A percentile compares a stretch with the other conserved stretches of the same genome.
phyloP scores from a whole-genome alignment of 2,888 invertebrate genomes.

The Eristalis intricaria region DNA sequence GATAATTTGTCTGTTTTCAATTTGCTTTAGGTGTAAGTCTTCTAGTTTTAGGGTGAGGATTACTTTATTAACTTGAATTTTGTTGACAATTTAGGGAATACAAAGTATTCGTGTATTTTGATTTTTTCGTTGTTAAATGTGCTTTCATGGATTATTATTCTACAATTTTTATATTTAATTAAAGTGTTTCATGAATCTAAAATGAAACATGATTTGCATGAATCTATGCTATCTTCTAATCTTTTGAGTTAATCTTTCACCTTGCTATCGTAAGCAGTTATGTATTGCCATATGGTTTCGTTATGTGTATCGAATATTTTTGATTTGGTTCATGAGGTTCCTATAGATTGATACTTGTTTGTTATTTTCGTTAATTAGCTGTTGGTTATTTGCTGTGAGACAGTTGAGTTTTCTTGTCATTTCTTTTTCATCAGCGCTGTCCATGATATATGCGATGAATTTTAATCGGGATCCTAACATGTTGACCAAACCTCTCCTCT shows the following conservation, averaged over 20 bases:
- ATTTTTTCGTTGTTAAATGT: background rate
- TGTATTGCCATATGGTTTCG: background rate
- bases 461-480: background rate
- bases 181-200: too few species aligned
- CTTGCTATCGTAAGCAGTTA: background rate
- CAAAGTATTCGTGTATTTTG: background rate
- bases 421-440: background rate
- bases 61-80: background rate
- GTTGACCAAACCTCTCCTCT: background rate
- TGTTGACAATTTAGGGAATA: background rate
- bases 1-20: too few species aligned
- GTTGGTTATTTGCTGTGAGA: too few species aligned
- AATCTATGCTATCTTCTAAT: background rate
- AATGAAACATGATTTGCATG: background rate
- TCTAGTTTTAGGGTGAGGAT: constrained; percentile 73
- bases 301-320: constrained; percentile 9
- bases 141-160: background rate
- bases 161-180: background rate
- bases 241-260: too few species aligned
- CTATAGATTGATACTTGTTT: background rate
- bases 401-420: too few species aligned
- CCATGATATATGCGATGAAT: background rate
- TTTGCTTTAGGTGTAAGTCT: too few species aligned
- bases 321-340: too few species aligned
- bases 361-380: background rate